A percentile compares a stretch with the other conserved stretches of the same genome.
Evolutionary conservation across 2,888 invertebrate species (phyloP).

Genomic region (Alloplasta piceator): DNA sequence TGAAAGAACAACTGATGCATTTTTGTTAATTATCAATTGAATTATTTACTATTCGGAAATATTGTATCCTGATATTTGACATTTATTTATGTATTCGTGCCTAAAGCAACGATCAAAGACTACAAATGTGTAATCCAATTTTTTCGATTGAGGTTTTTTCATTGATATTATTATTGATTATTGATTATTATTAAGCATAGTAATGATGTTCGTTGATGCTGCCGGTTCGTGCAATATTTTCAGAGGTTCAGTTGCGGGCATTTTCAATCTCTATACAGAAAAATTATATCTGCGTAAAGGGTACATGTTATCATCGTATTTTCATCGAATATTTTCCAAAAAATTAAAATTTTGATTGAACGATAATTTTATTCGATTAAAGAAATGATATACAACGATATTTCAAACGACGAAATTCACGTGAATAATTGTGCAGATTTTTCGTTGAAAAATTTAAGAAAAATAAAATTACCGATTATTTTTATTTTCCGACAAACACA

Average conservation of each 20-base stretch:
- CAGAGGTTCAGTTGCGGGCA: slow-evolving; percentile 18
- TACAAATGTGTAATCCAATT: slow-evolving; percentile 44
- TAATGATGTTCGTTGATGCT: slow-evolving; percentile 68
- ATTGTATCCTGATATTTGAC: slow-evolving; percentile 16
- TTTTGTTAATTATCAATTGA: slow-evolving; percentile 15
- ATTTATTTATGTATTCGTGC: slow-evolving; percentile 20
- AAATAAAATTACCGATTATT: slow-evolving; percentile 51
- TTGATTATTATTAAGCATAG: slow-evolving; percentile 67
- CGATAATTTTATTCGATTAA: slow-evolving; percentile 20
- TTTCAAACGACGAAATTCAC: slow-evolving; percentile 25
- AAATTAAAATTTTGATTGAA: slow-evolving; percentile 17
- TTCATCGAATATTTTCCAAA: slow-evolving; percentile 36
- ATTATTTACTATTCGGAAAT: slow-evolving; percentile 30
- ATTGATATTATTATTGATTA: slow-evolving; percentile 58
- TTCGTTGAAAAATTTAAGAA: slow-evolving; percentile 16
- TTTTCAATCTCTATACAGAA: slow-evolving; percentile 31
- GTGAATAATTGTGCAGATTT: slow-evolving; percentile 36
- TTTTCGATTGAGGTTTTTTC: slow-evolving; percentile 62
- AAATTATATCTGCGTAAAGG: slow-evolving; percentile 9
- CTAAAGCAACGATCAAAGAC: slow-evolving; percentile 17
- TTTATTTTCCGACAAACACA: slow-evolving; percentile 81
- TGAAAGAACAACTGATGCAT: slow-evolving; percentile 33
- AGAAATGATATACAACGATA: slow-evolving; percentile 9
- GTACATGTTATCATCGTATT: slow-evolving; percentile 34
- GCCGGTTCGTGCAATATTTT: slow-evolving; percentile 79